phyloP scores from a whole-genome alignment of 2,888 invertebrate genomes.

The Congeria kusceri region DNA sequence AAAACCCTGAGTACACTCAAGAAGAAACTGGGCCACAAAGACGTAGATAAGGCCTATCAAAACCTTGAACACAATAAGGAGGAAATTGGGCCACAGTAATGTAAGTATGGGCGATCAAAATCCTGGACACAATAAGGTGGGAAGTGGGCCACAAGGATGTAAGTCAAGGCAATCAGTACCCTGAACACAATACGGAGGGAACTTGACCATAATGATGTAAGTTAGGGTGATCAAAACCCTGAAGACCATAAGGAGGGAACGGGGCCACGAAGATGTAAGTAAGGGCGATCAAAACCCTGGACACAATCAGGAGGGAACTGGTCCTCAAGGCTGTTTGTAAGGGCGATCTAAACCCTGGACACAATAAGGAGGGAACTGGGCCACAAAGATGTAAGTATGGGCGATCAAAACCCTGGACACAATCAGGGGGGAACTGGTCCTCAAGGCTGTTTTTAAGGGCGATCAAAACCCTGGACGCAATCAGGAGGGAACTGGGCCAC shows the following conservation, averaged over 20 bases:
- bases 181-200: constrained; percentile 41
- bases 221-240: constrained; percentile 53
- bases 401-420: constrained; percentile 48
- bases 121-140: constrained; percentile 40
- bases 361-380: constrained; percentile 45
- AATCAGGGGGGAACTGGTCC: constrained; percentile 47
- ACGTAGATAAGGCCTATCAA: too few species aligned
- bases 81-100: constrained; percentile 18
- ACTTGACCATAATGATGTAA: constrained; percentile 57
- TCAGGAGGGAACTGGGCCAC: constrained; percentile 47
- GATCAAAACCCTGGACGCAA: constrained; percentile 51
- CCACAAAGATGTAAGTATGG: constrained; percentile 57
- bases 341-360: constrained; percentile 55
- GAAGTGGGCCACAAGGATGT: constrained; percentile 56
- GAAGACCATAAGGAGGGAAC: constrained; percentile 39
- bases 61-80: constrained; percentile 43
- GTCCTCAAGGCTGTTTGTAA: constrained; percentile 51
- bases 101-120: constrained; percentile 51
- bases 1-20: too few species aligned
- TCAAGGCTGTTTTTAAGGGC: constrained; percentile 46
- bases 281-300: constrained; percentile 54
- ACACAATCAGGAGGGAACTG: constrained; percentile 44
- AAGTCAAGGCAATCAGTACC: constrained; percentile 51
- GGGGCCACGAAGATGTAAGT: constrained; percentile 54
- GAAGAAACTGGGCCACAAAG: too few species aligned